These are phyloP conservation scores for Falco novaeseelandiae DNA, from an alignment of 2,797 vertebrate species.

Conservation along the genomic window DNA sequence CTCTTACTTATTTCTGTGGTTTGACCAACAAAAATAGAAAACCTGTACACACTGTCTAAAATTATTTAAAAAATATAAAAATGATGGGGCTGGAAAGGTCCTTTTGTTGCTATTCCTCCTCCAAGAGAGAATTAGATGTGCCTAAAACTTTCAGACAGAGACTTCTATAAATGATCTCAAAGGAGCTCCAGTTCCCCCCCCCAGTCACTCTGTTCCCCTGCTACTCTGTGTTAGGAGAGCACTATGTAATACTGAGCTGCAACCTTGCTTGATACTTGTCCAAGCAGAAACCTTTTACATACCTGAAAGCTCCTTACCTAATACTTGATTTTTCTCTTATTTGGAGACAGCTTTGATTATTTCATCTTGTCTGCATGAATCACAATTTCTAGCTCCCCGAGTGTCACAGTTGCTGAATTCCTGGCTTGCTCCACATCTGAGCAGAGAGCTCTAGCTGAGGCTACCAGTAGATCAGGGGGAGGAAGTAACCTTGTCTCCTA, in stretches of 20 bases:
- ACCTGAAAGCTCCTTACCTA: background rate
- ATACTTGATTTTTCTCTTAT: background rate
- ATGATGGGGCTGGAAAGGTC: background rate
- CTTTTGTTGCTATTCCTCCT: background rate
- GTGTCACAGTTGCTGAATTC: background rate
- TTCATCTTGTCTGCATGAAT: background rate
- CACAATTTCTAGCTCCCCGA: background rate
- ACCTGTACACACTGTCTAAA: accelerated
- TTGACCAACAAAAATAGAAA: background rate
- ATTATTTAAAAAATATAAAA: background rate
- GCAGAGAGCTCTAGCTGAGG: background rate
- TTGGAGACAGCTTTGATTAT: background rate
- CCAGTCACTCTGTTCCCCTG: background rate
- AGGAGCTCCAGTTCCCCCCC: background rate
- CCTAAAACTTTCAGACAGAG: background rate
- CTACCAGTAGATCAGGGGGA: too few species aligned
- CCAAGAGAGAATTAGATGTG: background rate
- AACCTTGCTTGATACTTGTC: background rate
- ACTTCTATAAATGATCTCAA: background rate
- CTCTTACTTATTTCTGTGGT: background rate
- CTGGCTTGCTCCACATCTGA: background rate
- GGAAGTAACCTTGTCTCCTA: background rate
- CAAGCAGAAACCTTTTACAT: background rate
- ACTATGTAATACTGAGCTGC: background rate
- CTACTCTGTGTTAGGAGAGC: background rate